Conservation (phyloP, 2,888 invertebrate genomes). For the Drosophila barbarae region DNA sequence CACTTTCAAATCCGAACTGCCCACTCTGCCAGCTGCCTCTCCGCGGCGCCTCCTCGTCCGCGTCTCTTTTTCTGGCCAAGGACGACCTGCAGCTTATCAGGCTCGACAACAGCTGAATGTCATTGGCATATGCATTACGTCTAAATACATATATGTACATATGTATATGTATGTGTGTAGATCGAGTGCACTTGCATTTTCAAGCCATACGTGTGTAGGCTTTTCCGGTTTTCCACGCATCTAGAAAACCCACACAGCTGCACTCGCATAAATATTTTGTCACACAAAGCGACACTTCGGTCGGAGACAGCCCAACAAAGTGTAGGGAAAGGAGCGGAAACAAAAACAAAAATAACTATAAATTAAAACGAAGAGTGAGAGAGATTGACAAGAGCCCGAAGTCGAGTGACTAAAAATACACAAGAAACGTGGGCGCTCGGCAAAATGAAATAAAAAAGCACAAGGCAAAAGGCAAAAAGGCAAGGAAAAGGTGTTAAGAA, state of each 20-base stretch:
- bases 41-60: neutral
- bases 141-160: neutral
- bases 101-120: slow-evolving; percentile 53
- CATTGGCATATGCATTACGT: slow-evolving; percentile 50
- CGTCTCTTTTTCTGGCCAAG: slow-evolving; percentile 39
- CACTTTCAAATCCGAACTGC: slow-evolving; percentile 45
- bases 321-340: slow-evolving; percentile 3
- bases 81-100: slow-evolving; percentile 60
- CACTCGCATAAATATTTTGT: slow-evolving; percentile 28
- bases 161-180: neutral
- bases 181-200: slow-evolving; percentile 33
- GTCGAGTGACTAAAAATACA: slow-evolving; percentile 54
- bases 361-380: slow-evolving; percentile 27
- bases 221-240: slow-evolving; percentile 69
- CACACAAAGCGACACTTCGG: slow-evolving; percentile 38
- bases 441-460: slow-evolving; percentile 8
- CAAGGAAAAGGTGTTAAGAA: slow-evolving; percentile 64
- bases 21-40: slow-evolving; percentile 29
- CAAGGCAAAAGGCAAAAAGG: slow-evolving; percentile 13
- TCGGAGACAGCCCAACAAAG: slow-evolving; percentile 25
- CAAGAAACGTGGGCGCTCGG: slow-evolving; percentile 59
- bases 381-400: slow-evolving; percentile 18
- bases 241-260: slow-evolving; percentile 46
- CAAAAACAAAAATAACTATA: slow-evolving; percentile 18
- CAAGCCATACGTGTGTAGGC: slow-evolving; percentile 50